phyloP scores from a whole-genome alignment of 1,140 invertebrate species.

The Epicauta chinensis region DNA sequence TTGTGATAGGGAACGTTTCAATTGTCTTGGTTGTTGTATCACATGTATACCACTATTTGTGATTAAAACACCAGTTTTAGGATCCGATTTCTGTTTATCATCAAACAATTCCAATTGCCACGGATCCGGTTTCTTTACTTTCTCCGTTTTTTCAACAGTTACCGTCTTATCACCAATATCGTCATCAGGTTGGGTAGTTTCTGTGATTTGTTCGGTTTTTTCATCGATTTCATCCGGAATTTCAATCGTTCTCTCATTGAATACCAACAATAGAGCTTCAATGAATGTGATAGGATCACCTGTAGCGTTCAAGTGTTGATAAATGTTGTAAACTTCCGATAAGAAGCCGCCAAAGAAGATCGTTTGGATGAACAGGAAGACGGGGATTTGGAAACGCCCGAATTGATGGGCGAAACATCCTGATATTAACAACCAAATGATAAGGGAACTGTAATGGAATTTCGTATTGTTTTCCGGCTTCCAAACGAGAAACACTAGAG shows the following conservation, averaged over 20 bases:
- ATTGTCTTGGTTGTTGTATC: slow-evolving; percentile 4
- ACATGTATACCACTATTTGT: slow-evolving; percentile 27
- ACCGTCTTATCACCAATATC: not conserved
- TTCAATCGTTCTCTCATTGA: slow-evolving; percentile 32
- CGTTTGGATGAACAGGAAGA: slow-evolving; percentile 50
- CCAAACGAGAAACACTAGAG: slow-evolving; percentile 52
- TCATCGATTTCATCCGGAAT: not conserved
- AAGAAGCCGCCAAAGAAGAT: slow-evolving; percentile 50
- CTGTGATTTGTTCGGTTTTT: too few species aligned
- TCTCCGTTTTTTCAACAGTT: not conserved
- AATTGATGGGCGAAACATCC: slow-evolving; percentile 54
- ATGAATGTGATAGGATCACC: slow-evolving; percentile 40
- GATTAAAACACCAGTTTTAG: slow-evolving; percentile 20
- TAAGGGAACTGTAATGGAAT: slow-evolving; percentile 52
- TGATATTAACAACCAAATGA: slow-evolving; percentile 56
- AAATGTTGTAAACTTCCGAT: slow-evolving; percentile 47
- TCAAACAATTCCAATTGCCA: slow-evolving; percentile 36
- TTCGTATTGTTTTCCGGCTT: slow-evolving; percentile 49
- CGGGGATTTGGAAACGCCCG: slow-evolving; percentile 52
- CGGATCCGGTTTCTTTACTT: slow-evolving; percentile 14
- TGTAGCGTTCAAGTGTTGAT: slow-evolving; percentile 35
- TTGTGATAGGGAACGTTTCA: slow-evolving; percentile 37
- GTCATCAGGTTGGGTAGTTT: too few species aligned
- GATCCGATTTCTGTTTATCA: slow-evolving; percentile 6
- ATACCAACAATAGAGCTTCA: slow-evolving; percentile 36